Base-by-base conservation (phyloP, 2,113 vertebrate species). In the Tylochromis polylepis region DNA sequence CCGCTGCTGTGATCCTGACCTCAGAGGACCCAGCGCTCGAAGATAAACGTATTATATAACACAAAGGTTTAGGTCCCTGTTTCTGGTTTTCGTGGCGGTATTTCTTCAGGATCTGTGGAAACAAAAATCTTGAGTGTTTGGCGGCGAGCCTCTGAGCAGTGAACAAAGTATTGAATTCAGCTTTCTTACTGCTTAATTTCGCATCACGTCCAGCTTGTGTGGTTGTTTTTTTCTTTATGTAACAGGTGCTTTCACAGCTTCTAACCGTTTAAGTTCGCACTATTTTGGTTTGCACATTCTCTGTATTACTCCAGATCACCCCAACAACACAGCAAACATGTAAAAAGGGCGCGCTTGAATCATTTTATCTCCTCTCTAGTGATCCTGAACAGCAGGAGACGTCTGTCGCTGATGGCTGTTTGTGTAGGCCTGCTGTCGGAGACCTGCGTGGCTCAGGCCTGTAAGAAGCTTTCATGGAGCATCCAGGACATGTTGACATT, bases 341-440 rank as follows among this genome's bases (percentile, higher is more conserved):
- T 51, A 20, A 72, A 14, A 18, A 11, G 51, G 24, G 14, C 51
- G 24, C 34, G 5, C 0, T 9, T 2, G 29, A 57, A 8, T 70
- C 2, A 20, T 22, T 55, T 82, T 16, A 5, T 86, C 9, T 65
- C 89, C 43, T 90, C 89, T 85, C 6, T 92, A 99, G 99, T 99
- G 91, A 97, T 97, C 29, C 93, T 99, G 86, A 98, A 99, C 91
- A 95, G 97, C 94, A 97, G 94, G 55, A 95, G 97, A 16, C 92
- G 95, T 59, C 91, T 97, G 5, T 96, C 98, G 3, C 85, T 98
- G 85, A 16, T 96, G 90, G 96, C 97, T 0, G 95, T 99, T 84
- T 72, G 96, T 46, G 88, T 95, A 1, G 98, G 98, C 70, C 94
- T 98, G 56, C 89, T 98, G 86, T 87, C 96, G 11, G 98, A 99